Evolutionary conservation across 2,113 vertebrate genomes (phyloP).

Genomic region (Rattus norvegicus): GRCr8 NC_086026.1:83742001-83742500

Average conservation of each 20-base stretch:
- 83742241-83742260: background rate
- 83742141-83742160: background rate
- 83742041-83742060: background rate
- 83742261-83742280: background rate
- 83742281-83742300: background rate
- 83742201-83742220: background rate
- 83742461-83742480: background rate
- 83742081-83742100: background rate
- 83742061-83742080: background rate
- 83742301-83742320: background rate
- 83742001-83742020: background rate
- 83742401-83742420: background rate
- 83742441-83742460: background rate
- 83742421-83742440: background rate
- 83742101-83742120: background rate
- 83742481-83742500: background rate
- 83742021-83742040: accelerated
- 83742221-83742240: background rate
- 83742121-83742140: background rate
- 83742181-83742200: background rate
- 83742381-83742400: background rate
- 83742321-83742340: background rate
- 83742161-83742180: background rate
- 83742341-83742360: background rate
- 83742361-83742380: background rate